Evolutionary conservation across 2,888 invertebrate species (phyloP).

Genomic region (Nephrotoma appendiculata): DNA sequence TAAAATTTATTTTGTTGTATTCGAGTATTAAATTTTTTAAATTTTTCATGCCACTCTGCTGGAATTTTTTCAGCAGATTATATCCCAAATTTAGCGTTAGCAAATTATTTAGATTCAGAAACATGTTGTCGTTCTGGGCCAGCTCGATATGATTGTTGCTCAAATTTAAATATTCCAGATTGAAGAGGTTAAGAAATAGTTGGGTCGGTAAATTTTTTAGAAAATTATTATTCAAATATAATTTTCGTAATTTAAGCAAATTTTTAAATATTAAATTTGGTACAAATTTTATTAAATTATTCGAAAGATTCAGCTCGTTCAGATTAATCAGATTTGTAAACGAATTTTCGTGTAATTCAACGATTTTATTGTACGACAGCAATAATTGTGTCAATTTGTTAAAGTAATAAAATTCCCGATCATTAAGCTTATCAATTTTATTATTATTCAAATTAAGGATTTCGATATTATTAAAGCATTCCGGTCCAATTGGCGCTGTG

Average conservation of each 20-base stretch:
- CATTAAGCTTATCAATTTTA: slow-evolving; percentile 53
- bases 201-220: neutral
- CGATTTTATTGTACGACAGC: slow-evolving; percentile 12
- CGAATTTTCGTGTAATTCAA: slow-evolving; percentile 51
- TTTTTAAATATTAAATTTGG: slow-evolving; percentile 1
- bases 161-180: slow-evolving; percentile 48
- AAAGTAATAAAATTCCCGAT: slow-evolving; percentile 54
- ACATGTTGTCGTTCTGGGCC: slow-evolving; percentile 62
- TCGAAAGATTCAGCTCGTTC: neutral
- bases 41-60: slow-evolving; percentile 45
- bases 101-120: slow-evolving; percentile 55
- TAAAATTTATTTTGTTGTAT: slow-evolving; percentile 50
- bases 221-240: slow-evolving; percentile 3
- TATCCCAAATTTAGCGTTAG: slow-evolving; percentile 59
- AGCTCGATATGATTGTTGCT: slow-evolving; percentile 58
- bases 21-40: slow-evolving; percentile 61
- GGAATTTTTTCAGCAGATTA: slow-evolving; percentile 57
- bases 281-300: neutral
- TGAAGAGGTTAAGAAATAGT: neutral
- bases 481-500: slow-evolving; percentile 15
- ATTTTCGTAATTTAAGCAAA: neutral
- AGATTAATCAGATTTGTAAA: slow-evolving; percentile 37
- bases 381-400: slow-evolving; percentile 52
- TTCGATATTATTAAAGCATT: slow-evolving; percentile 54
- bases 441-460: slow-evolving; percentile 58